Conservation (phyloP, 2,113 vertebrate genomes). For the Entosphenus tridentatus region DNA sequence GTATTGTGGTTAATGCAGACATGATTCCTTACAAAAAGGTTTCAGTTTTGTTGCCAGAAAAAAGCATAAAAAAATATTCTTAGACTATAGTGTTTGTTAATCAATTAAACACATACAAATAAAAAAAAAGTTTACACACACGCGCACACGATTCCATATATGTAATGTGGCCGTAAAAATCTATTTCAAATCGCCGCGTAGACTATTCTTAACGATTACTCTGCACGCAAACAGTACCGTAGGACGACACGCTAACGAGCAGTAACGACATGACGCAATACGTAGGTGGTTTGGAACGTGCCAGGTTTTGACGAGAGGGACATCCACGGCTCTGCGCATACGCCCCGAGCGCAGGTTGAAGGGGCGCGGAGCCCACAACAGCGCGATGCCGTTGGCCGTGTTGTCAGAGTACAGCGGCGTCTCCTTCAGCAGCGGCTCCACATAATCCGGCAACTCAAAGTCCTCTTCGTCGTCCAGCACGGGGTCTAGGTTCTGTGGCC, state of each 20-base stretch:
- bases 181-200: too few species aligned
- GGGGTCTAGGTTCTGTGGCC: constrained; percentile 68
- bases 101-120: background rate
- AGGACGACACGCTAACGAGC: too few species aligned
- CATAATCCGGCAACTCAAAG: constrained; percentile 83
- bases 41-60: too few species aligned
- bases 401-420: constrained; percentile 86
- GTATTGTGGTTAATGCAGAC: too few species aligned
- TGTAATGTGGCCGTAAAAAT: too few species aligned
- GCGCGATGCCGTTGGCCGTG: constrained; percentile 91
- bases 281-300: constrained; percentile 15
- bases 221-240: too few species aligned
- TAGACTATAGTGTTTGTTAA: background rate
- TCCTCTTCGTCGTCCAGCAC: constrained; percentile 92
- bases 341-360: constrained; percentile 85
- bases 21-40: too few species aligned
- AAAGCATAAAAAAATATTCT: too few species aligned
- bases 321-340: constrained; percentile 78
- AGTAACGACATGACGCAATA: too few species aligned
- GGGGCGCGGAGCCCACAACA: constrained; percentile 82
- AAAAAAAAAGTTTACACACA: too few species aligned
- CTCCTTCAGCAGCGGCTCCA: constrained; percentile 89
- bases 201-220: too few species aligned
- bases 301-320: constrained; percentile 95
- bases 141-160: too few species aligned